Evolutionary conservation across 2,888 invertebrate species (phyloP), one percentile per base, ranked within the genome.

Genomic region (Tenthredo scrophulariae): DNA sequence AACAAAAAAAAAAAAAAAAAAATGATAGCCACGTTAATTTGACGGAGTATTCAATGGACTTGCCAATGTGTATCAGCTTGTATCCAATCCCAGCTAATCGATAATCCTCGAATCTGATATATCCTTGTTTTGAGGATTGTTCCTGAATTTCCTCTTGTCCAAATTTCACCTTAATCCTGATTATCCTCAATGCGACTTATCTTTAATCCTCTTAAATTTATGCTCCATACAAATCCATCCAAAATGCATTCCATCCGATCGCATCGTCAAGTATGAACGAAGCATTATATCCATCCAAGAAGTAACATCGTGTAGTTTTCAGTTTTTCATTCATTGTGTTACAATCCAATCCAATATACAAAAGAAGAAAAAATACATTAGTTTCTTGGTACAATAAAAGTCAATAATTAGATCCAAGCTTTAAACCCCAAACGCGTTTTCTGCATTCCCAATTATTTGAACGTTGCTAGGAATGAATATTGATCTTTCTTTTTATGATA

Each of bases 331-430:
- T 93, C 93, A 93, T 93, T 92, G 93, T 91, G 93, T 92, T 92
- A 93, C 90, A 93, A 93, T 93, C 93, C 93, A 92, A 93, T 93
- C 93, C 93, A 92, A 93, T 93, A 93, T 93, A 93, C 93, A 93
- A 93, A 93, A 93, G 92, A 93, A 93, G 93, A 93, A 93, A 93
- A 93, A 93, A 93, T 92, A 92, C 93, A 93, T 93, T 93, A 93
- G 93, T 93, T 88, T 87, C 88, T 87, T 87, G 87, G 50, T 85
- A 85, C 85, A 85, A 70, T 54, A 85, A 87, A 15, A 50, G 43
- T 74, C 46, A 33, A 75, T 74, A 18, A 84, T 84, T 46, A 75
- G 13, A 72, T 84, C 40, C 65, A 54, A 84, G 18, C 50, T 67
- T 67, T 26, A 82, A 67, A 40, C 65, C 84, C 84, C 89, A 90